These are phyloP conservation scores for Casuarius casuarius DNA, from an alignment of 2,113 vertebrate genomes.

Conservation along the genomic window DNA sequence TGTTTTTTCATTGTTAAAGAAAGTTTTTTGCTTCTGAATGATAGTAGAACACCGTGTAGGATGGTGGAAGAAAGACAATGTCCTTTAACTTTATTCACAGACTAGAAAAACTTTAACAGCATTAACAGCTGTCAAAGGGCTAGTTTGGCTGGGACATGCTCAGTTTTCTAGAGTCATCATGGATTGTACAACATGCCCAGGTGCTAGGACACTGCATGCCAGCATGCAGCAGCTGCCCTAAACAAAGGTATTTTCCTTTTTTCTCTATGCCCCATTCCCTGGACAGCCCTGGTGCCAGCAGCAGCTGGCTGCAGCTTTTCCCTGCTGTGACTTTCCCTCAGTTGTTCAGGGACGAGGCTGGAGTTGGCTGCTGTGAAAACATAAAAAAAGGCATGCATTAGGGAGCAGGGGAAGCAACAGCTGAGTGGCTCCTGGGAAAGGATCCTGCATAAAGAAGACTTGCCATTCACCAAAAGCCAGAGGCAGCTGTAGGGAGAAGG, in stretches of 20 bases:
- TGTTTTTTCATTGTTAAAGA: background rate
- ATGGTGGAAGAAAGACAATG: background rate
- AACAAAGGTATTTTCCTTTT: background rate
- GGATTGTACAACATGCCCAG: background rate
- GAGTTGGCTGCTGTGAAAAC: background rate
- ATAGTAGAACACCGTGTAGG: background rate
- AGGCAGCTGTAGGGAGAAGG: background rate
- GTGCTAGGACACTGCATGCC: background rate
- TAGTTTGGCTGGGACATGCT: background rate
- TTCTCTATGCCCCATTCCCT: background rate
- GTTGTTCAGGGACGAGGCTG: background rate
- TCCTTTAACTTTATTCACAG: background rate
- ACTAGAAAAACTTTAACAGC: background rate
- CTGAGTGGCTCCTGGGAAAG: conserved; percentile 12
- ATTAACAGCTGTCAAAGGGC: background rate
- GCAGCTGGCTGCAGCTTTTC: conserved; percentile 12
- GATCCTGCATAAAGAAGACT: background rate
- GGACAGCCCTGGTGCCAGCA: background rate
- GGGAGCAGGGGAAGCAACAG: background rate
- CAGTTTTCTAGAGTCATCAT: background rate
- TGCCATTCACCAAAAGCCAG: background rate
- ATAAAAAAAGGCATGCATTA: background rate
- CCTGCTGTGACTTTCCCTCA: background rate
- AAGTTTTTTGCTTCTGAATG: background rate
- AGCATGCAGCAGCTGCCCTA: conserved; percentile 2